Conservation (phyloP, 2,797 vertebrate genomes). For the Mycteria americana region DNA sequence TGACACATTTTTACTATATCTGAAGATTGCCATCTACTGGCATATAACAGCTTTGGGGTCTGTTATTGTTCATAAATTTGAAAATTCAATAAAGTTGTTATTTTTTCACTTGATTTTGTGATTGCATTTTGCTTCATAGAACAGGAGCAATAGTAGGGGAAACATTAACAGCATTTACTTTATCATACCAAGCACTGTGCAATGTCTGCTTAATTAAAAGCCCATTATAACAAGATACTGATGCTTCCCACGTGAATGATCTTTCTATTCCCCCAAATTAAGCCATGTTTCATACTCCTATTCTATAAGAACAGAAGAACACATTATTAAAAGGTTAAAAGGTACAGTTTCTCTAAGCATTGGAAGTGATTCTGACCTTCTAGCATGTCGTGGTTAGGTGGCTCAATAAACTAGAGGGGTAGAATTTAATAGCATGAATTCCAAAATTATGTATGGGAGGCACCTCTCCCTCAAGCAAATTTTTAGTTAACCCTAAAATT, state of each 20-base stretch:
- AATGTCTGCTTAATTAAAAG: constrained; percentile 55
- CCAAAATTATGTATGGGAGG: not conserved
- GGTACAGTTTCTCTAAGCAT: not conserved
- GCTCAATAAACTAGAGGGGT: not conserved
- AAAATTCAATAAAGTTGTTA: not conserved
- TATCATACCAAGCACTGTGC: not conserved
- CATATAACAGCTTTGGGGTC: not conserved
- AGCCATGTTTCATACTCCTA: not conserved
- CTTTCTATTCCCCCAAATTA: constrained; percentile 25
- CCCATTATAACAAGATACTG: constrained; percentile 13
- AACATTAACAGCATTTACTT: constrained; percentile 24
- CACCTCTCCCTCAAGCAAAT: not conserved
- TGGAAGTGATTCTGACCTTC: not conserved
- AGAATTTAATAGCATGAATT: not conserved
- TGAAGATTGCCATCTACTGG: constrained; percentile 66
- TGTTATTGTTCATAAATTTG: not conserved
- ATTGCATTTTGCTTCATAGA: not conserved
- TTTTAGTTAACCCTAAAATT: not conserved
- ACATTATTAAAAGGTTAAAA: not conserved
- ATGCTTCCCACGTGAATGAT: constrained; percentile 40
- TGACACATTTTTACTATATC: not conserved
- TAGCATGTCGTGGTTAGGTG: not conserved
- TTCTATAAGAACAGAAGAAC: not conserved
- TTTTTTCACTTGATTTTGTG: constrained; percentile 6
- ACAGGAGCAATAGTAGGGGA: not conserved